Conservation (phyloP, 2,888 invertebrate genomes). For the Morpho deidamia region DNA sequence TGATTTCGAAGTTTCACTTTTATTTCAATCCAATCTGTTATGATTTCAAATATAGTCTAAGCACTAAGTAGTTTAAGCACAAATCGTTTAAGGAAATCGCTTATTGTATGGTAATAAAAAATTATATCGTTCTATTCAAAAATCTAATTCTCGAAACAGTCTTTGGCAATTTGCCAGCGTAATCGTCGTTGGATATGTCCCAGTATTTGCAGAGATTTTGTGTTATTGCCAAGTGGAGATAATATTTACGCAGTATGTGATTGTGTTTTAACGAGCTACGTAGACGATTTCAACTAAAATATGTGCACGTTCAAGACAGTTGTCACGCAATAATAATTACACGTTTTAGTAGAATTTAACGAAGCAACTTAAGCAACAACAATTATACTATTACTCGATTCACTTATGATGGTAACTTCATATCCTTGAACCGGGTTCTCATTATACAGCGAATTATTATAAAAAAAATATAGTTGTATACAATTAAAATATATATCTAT, state of each 20-base stretch:
- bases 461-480: too few relatives aligned
- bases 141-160: conserved; percentile 17
- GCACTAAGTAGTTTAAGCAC: neutral
- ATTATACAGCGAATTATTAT: too few relatives aligned
- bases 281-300: neutral
- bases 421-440: neutral
- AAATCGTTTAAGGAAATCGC: neutral
- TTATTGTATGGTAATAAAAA: too few relatives aligned
- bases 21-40: too few relatives aligned
- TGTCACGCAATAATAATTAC: neutral
- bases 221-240: conserved; percentile 43
- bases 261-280: conserved; percentile 19
- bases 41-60: neutral
- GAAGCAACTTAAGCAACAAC: too few relatives aligned
- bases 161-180: conserved; percentile 44
- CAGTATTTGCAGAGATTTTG: conserved; percentile 46
- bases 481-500: too few relatives aligned
- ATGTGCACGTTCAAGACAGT: neutral
- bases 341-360: too few relatives aligned
- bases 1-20: too few relatives aligned
- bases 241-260: conserved; percentile 28
- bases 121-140: conserved; percentile 17
- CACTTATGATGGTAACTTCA: neutral
- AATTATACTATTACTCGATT: neutral
- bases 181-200: conserved; percentile 52